phyloP scores from a whole-genome alignment of 2,888 invertebrate genomes.

The Ochropacha duplaris region DNA sequence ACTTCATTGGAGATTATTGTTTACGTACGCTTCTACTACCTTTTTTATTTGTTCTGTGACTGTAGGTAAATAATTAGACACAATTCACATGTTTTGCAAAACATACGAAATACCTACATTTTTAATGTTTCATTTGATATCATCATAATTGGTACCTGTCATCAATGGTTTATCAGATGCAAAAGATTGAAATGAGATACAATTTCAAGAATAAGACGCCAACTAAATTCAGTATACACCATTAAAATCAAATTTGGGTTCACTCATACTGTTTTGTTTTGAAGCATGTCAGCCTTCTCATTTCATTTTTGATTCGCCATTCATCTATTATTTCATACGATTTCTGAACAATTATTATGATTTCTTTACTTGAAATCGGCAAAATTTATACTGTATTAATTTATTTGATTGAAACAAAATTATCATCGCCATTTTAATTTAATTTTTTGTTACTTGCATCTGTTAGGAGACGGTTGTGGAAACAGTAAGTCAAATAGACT shows the following conservation, averaged over 20 bases:
- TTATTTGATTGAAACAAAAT: slow-evolving; percentile 49
- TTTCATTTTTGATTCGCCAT: slow-evolving; percentile 27
- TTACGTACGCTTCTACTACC: too few species aligned
- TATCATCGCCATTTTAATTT: slow-evolving; percentile 73
- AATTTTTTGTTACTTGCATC: slow-evolving; percentile 80
- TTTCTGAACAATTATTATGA: slow-evolving; percentile 23
- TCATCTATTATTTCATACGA: slow-evolving; percentile 25
- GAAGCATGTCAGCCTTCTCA: slow-evolving; percentile 43
- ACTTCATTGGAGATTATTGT: too few species aligned
- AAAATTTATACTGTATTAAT: slow-evolving; percentile 36
- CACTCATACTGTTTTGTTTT: slow-evolving; percentile 21
- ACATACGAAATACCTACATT: not conserved
- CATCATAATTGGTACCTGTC: not conserved
- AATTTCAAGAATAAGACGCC: not conserved
- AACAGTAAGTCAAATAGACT: slow-evolving; percentile 80
- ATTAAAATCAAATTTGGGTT: slow-evolving; percentile 21
- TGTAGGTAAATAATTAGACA: not conserved
- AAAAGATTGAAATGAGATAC: not conserved
- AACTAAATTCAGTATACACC: not conserved
- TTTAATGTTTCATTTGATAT: not conserved
- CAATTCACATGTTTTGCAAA: slow-evolving; percentile 1
- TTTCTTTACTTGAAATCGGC: slow-evolving; percentile 52
- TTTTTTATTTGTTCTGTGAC: too few species aligned
- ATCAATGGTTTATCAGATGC: not conserved
- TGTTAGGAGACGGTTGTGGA: slow-evolving; percentile 83